phyloP scores from a whole-genome alignment of 64 coral and sea anemone species.

The Trachythela sp. region DNA sequence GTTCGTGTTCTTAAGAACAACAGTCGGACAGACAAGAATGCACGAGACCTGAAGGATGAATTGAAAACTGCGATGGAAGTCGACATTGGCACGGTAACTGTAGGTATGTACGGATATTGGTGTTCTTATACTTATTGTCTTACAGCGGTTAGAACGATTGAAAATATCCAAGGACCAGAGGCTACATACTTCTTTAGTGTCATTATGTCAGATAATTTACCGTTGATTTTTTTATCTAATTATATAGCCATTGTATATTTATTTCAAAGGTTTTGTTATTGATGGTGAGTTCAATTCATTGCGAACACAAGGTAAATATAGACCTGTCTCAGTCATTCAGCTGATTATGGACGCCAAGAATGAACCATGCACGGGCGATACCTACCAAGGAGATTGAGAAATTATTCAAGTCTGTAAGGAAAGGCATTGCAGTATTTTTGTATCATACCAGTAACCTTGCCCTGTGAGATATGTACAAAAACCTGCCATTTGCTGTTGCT shows the following conservation, averaged over 20 bases:
- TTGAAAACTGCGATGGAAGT: neutral
- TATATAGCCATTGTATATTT: neutral
- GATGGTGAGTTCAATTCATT: constrained; percentile 64
- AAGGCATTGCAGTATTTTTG: too few species aligned
- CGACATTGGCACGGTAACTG: neutral
- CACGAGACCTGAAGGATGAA: neutral
- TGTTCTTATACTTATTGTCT: neutral
- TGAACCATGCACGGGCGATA: constrained; percentile 18
- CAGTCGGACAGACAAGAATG: neutral
- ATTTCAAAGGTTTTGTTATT: constrained; percentile 37
- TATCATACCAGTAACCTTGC: too few species aligned
- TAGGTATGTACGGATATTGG: neutral
- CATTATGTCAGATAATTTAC: too few species aligned
- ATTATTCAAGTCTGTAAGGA: neutral
- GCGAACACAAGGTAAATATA: constrained; percentile 7
- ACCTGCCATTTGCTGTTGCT: too few species aligned
- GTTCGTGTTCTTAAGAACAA: neutral
- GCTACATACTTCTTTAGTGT: too few species aligned
- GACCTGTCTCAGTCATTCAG: constrained; percentile 59
- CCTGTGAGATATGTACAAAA: too few species aligned
- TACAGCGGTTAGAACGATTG: neutral
- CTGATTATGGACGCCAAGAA: constrained; percentile 57
- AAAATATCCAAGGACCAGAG: too few species aligned
- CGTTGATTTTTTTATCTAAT: neutral
- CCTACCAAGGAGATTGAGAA: neutral